Evolutionary conservation across 1,140 invertebrate genomes (phyloP), one percentile per base, ranked within the genome.

Genomic region (Atta texana): DNA sequence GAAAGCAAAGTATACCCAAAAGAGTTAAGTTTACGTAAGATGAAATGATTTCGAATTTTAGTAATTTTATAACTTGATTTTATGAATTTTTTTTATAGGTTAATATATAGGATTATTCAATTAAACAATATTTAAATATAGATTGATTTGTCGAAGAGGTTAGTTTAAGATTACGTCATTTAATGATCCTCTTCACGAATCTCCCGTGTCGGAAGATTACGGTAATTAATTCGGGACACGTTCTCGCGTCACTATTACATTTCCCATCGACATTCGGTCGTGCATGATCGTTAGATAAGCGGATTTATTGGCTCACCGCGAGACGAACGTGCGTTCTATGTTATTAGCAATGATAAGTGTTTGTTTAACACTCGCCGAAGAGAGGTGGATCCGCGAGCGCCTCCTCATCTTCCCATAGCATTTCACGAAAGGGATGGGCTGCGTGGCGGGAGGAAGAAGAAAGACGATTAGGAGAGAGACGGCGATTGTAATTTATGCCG

Each of bases 401-500:
- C 88, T 90, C 59, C 85, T 82, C 63, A 82, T 86, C 66, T 84
- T 86, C 81, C 59, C 78, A 64, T 68, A 68, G 64, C 51, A 63
- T 53, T 75, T 71, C 77, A 80, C 61, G 87, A 77, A 61, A 34
- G 78, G 75, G 89, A 86, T 77, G 78, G 88, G 57, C n/a, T 12
- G 61, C 21, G 39, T 55, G 61, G 39, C 34, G 74, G 44, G 61
- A 63, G 57, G 34, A 82, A 55, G 16, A 61, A 53, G 44, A 59
- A n/a, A 39, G 10, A 49, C 1, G 34, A 10, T n/a, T 18, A 21
- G 53, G 69, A 68, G 69, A 51, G 64, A 85, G 88, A 71, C 69
- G 21, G 75, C 64, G 66, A 89, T 89, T 87, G 89, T 94, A 93
- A 94, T 94, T 94, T 93, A 94, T 94, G 91, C 93, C 91, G 74